These are phyloP conservation scores for Daubentonia madagascariensis DNA, from an alignment of 2,113 vertebrate genomes.

Conservation along the genomic window DNA sequence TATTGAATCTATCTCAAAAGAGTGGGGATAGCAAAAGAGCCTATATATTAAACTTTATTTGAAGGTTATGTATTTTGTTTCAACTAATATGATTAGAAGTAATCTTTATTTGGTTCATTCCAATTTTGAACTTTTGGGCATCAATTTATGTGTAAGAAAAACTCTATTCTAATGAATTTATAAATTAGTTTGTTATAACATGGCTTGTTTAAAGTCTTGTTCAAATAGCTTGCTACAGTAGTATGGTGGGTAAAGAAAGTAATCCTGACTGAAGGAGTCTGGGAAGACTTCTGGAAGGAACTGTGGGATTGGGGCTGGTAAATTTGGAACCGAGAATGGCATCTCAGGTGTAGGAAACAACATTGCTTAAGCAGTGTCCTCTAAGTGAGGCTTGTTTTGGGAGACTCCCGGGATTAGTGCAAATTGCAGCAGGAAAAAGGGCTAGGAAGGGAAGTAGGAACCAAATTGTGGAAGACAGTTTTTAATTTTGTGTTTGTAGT, in stretches of 20 bases:
- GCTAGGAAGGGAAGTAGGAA: not conserved
- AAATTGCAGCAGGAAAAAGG: not conserved
- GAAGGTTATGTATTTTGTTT: not conserved
- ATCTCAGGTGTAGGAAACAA: not conserved
- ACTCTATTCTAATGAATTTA: not conserved
- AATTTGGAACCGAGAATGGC: not conserved
- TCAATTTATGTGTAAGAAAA: not conserved
- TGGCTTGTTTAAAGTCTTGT: not conserved
- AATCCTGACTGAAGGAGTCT: not conserved
- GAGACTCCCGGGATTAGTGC: not conserved
- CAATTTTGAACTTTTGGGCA: not conserved
- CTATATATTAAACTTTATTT: not conserved
- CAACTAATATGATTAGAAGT: not conserved
- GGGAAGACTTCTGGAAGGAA: not conserved
- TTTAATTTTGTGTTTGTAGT: constrained; percentile 3
- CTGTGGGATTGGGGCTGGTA: not conserved
- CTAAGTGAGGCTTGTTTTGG: not conserved
- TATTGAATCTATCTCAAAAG: not conserved
- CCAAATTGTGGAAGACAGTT: not conserved
- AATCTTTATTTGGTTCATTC: not conserved
- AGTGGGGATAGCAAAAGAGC: not conserved
- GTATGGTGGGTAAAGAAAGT: not conserved
- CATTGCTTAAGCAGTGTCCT: not conserved
- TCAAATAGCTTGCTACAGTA: not conserved
- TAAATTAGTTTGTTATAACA: not conserved